Base-by-base conservation (phyloP, 2,888 invertebrate species). In the Brachylomia viminalis region DNA sequence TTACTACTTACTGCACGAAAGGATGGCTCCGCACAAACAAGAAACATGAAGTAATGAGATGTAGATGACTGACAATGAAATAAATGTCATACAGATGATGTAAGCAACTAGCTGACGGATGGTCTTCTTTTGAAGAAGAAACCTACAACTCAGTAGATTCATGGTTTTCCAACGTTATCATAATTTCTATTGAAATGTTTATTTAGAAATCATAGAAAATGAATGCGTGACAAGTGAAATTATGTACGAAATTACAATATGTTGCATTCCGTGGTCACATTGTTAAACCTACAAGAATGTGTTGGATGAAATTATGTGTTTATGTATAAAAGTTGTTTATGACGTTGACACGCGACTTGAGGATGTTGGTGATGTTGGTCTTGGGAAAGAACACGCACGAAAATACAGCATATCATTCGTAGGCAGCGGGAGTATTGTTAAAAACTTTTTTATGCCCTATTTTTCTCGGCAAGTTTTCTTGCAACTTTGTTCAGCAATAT, bases 161-260 rank as follows among this genome's bases (percentile, higher is more conserved):
- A 33, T 68, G 33, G 42, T 72, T 68, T 73, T 27, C 58, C 68
- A 33, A 47, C 72, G 79, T 74, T 72, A 84, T 72, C 47, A 79
- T 79, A 74, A 74, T 84, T 74, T 83, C 56, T 56, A 83, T 79
- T 74, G 79, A 84, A 74, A 45, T 86, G 83, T 83, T 86, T 83
- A 71, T 73, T 73, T 84, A 84, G 87, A 72, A 84, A 86, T 72
- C 74, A 69, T 20, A 54, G 68, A 66, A 30, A 23, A 61, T 56
- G 59, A 54, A 65, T 78, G 79, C 79, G 79, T 67, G 84, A 59
- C 84, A 70, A 45, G 71, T 79, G 74, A 79, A 74, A 69, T 52
- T 78, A 61, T 72, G 59, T 71, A 52, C 72, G 15, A 54, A 72
- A 72, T 64, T 64, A 86, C 59, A 69, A 68, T 62, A 62, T 58